Evolutionary conservation across 2,113 vertebrate genomes (phyloP), one percentile per base, ranked within the genome.

Genomic region (Oncorhynchus nerka): DNA sequence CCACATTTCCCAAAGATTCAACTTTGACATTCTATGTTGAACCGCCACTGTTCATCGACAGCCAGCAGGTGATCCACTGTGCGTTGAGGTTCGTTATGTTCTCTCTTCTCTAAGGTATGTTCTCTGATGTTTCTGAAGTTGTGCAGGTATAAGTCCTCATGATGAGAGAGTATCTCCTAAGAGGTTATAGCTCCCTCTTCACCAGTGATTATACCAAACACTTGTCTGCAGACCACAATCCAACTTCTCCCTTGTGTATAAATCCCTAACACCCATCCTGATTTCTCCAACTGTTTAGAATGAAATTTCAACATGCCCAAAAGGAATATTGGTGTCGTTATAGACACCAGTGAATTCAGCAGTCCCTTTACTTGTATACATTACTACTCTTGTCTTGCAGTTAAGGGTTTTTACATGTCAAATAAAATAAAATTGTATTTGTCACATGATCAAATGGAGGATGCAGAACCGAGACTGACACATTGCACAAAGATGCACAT

Each of bases 141-240:
- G 28, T 6, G 4, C 32, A 68, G 30, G 16, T 39, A 19, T 68
- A 13, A n/a, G 15, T 16, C 28, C 65, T 30, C 26, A 9, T 3
- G 19, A 45, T 34, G 19, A 20, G 26, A 39, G n/a, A 9, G 8
- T 13, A 34, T 68, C 20, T 68, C 8, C 32, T 20, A 19, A 67
- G 86, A 89, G 82, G 86, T 89, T 87, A 90, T 87, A 79, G 24
- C 69, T 90, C 86, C 76, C 79, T 84, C 88, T 92, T 93, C 86
- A 86, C 79, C 59, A 71, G 81, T 81, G 32, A 90, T 93, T 91
- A 87, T 85, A 84, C 71, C 89, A 86, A 80, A 90, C 77, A 89
- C 85, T 87, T 45, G 79, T 72, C 86, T 81, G 73, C 68, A 84
- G 66, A 77, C 79, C 70, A 73, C 77, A 78, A 61, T 32, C 75